These are phyloP conservation scores for Neostethus bicornis DNA, from an alignment of 2,797 vertebrate genomes.

Conservation along the genomic window DNA sequence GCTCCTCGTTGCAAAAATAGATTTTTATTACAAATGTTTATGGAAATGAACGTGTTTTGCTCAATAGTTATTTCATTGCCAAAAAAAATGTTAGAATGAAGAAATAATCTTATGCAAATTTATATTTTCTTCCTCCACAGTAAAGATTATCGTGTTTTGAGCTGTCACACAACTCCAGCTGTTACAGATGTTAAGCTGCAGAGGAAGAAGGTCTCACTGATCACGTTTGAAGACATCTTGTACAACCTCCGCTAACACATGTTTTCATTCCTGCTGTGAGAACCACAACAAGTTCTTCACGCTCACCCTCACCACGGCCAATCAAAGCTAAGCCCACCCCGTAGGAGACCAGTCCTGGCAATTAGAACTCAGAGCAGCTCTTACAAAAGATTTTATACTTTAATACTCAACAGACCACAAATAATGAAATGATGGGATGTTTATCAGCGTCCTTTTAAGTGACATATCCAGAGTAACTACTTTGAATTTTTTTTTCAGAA, in stretches of 20 bases:
- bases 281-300: slow-evolving; percentile 55
- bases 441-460: slow-evolving; percentile 63
- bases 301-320: slow-evolving; percentile 45
- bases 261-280: slow-evolving; percentile 45
- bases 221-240: slow-evolving; percentile 33
- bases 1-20: too few species aligned
- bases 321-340: slow-evolving; percentile 31
- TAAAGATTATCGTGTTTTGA: slow-evolving; percentile 31
- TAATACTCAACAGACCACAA: slow-evolving; percentile 59
- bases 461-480: slow-evolving; percentile 56
- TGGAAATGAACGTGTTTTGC: too few species aligned
- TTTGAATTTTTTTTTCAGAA: slow-evolving; percentile 25
- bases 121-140: slow-evolving; percentile 7
- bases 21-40: too few species aligned
- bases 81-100: background rate
- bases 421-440: slow-evolving; percentile 72
- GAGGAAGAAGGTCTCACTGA: slow-evolving; percentile 37
- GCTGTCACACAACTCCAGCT: slow-evolving; percentile 38
- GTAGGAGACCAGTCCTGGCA: slow-evolving; percentile 41
- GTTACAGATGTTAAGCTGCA: slow-evolving; percentile 41
- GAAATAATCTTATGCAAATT: too few species aligned
- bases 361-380: slow-evolving; percentile 41
- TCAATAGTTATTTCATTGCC: too few species aligned
- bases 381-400: slow-evolving; percentile 50
- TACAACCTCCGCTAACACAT: slow-evolving; percentile 41